Conservation (phyloP, 2,888 invertebrate species). For the Pasiphila rectangulata region DNA sequence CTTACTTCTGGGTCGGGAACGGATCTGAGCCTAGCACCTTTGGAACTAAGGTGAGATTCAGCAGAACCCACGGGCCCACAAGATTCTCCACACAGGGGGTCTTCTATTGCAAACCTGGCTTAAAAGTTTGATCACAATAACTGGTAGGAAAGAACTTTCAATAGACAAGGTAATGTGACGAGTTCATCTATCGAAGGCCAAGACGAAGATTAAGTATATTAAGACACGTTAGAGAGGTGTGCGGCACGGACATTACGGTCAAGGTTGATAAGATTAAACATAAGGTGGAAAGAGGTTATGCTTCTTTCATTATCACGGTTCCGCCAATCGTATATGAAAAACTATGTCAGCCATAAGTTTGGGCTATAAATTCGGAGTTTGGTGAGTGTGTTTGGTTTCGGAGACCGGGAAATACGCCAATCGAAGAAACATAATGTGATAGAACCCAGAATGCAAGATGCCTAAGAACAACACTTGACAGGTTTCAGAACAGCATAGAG, state of each 20-base stretch:
- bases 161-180: too few relatives aligned
- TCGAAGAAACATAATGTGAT: neutral
- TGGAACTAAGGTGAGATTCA: constrained; percentile 89
- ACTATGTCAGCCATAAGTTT: too few relatives aligned
- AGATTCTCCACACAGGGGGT: too few relatives aligned
- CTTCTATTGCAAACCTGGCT: too few relatives aligned
- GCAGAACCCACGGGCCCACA: too few relatives aligned
- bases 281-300: constrained; percentile 16
- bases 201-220: neutral
- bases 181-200: too few relatives aligned
- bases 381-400: constrained; percentile 37
- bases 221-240: neutral
- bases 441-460: constrained; percentile 25
- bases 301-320: constrained; percentile 14
- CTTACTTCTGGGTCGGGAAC: constrained; percentile 97
- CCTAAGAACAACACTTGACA: too few relatives aligned
- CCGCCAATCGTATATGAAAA: neutral
- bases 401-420: constrained; percentile 6
- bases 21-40: constrained; percentile 89
- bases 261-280: constrained; percentile 27
- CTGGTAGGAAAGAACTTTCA: too few relatives aligned
- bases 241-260: neutral
- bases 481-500: constrained; percentile 10
- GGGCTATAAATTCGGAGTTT: constrained; percentile 29
- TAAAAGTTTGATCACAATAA: too few relatives aligned